Evolutionary conservation across 2,888 invertebrate genomes (phyloP).

Genomic region (Pimpla rufipes): DNA sequence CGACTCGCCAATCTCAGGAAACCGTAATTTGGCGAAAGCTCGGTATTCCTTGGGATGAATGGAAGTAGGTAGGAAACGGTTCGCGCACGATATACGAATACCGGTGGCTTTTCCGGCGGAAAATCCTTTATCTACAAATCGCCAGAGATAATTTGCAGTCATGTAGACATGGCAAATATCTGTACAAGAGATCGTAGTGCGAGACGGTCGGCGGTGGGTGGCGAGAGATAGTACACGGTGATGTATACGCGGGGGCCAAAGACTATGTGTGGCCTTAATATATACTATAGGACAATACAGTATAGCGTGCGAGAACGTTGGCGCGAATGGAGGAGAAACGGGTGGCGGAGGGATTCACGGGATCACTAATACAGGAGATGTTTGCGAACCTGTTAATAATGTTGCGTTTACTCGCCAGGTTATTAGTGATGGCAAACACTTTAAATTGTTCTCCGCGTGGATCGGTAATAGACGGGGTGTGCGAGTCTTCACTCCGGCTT

Average conservation of each 20-base stretch:
- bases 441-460: conserved; percentile 79
- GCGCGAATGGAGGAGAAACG: conserved; percentile 22
- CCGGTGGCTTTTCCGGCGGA: conserved; percentile 64
- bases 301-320: conserved; percentile 43
- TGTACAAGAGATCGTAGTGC: conserved; percentile 83
- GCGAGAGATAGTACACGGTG: conserved; percentile 60
- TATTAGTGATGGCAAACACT: conserved; percentile 84
- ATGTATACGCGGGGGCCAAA: conserved; percentile 54
- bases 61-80: neutral
- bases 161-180: conserved; percentile 84
- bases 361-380: conserved; percentile 83
- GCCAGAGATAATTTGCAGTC: conserved; percentile 81
- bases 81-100: conserved; percentile 6
- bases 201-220: conserved; percentile 70
- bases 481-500: neutral
- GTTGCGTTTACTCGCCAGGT: conserved; percentile 82
- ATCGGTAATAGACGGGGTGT: conserved; percentile 68
- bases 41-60: neutral
- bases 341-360: conserved; percentile 73
- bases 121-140: conserved; percentile 83
- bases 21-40: neutral
- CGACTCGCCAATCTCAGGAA: neutral
- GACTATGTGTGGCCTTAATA: conserved; percentile 55
- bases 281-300: conserved; percentile 37
- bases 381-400: conserved; percentile 84